Evolutionary conservation across 2,113 vertebrate species (phyloP), one percentile per base, ranked within the genome.

Genomic region (Conger conger): DNA sequence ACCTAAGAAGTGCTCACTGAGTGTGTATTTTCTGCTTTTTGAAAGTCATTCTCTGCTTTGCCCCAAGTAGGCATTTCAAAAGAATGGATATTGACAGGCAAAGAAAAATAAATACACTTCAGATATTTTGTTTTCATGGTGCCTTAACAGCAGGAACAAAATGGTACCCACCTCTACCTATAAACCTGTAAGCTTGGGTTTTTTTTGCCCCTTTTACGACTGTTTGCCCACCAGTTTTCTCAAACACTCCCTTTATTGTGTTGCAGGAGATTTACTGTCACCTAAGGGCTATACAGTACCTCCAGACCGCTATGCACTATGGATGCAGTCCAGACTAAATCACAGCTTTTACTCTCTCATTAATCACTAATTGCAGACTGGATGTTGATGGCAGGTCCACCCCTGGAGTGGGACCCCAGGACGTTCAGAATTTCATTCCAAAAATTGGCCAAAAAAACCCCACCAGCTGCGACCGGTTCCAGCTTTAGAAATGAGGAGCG

Each of bases 281-380:
- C 17, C 85, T 1, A 78, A 83, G 87, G 88, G 88, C 87, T 88
- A 83, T 88, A 90, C 89, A 88, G 84, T 88, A 89, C 89, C 88
- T 88, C 68, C 86, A 88, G 89, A 88, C 84, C 86, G 76, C 85
- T 87, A 89, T 86, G 87, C 86, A 77, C 85, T 87, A 89, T 86
- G 87, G 86, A 84, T 87, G 84, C 83, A 50, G 83, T 84, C 86
- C 68, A 82, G 85, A 91, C 90, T 92, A 90, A 93, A 91, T 91
- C 90, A 92, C 89, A 91, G 85, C 79, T 83, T 86, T 35, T 33
- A 54, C 42, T 33, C 45, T 37, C 35, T 88, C 80, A 86, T 92
- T 93, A 92, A 93, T 92, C 89, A 90, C 90, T 92, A 92, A 92
- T 93, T 93, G 91, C 88, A 89, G 88, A 83, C 88, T 81, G 86